Evolutionary conservation across 2,797 vertebrate species (phyloP).

Genomic region (Peromyscus melanophrys): DNA sequence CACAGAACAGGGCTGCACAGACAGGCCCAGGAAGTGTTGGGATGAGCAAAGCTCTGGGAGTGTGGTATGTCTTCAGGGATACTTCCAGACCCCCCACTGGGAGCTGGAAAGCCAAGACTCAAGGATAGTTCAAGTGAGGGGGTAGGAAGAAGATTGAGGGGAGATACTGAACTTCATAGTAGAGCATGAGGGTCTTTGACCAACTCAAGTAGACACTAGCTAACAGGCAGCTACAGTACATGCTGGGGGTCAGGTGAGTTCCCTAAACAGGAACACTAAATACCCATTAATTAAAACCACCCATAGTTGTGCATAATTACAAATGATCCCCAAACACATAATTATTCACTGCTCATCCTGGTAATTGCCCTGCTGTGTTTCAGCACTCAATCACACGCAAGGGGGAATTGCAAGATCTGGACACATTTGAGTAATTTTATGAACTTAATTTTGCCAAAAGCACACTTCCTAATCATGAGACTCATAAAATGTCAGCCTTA

Average conservation of each 20-base stretch:
- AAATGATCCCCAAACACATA: background rate
- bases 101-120: background rate
- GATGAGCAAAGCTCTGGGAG: background rate
- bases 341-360: background rate
- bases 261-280: too few species aligned
- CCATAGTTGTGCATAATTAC: background rate
- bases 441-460: constrained; percentile 39
- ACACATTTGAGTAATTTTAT: constrained; percentile 32
- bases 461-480: background rate
- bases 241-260: fast-evolving
- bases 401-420: background rate
- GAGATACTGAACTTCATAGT: background rate
- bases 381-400: background rate
- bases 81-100: fast-evolving
- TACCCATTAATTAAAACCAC: background rate
- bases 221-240: too few species aligned
- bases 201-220: background rate
- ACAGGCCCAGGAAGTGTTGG: fast-evolving
- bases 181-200: background rate
- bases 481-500: constrained; percentile 39
- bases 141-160: background rate
- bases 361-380: background rate
- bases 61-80: fast-evolving
- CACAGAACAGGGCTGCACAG: too few species aligned
- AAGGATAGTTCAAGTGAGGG: background rate